Base-by-base conservation (phyloP, 1,140 invertebrate genomes). In the Physella acuta region DNA sequence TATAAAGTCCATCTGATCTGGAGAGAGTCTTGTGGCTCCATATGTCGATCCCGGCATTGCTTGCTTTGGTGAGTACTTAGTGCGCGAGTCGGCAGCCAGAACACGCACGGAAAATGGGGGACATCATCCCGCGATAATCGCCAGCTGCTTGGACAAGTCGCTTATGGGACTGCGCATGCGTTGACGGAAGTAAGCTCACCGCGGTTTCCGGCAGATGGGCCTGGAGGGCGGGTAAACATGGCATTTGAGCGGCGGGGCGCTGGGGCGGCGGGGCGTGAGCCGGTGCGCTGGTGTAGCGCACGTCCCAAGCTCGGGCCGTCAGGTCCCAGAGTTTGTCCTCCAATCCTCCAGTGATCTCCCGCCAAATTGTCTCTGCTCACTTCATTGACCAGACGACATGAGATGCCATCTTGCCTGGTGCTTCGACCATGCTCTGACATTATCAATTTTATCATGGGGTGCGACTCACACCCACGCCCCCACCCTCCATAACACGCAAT, bases 131-230 rank as follows among this genome's bases (percentile, higher is more conserved):
- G n/a, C 59, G 36, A 44, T 61, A 61, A 61, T 61, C 59, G 20
- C 28, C 17, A 3, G n/a, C 36, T 61, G 36, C 39, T 61, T 61
- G 36, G 59, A 61, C 59, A 61, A 44, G 34, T 44, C 59, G 59
- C 59, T 61, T 61, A 61, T 44, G 59, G 59, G 59, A 61, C 59
- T 37, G 59, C 33, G 59, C 59, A 61, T 39, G 59, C 33, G 59
- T 61, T 39, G 59, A 61, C 59, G 59, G 59, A 61, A 61, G 59
- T 61, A 39, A 61, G 34, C 59, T 31, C 59, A n/a, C 59, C 59
- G 59, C 36, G 59, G 59, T 61, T 61, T 61, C 37, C 36, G 59
- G 34, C 59, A 61, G 59, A 61, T 61, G 59, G 14, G 59, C 31
- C 20, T 30, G 59, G 11, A 24, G 36, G 59, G n/a, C 16, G 59